Evolutionary conservation across 92 coral and sea anemone species (phyloP), one percentile per base, ranked within the genome.

Genomic region (Porites divaricata): DNA sequence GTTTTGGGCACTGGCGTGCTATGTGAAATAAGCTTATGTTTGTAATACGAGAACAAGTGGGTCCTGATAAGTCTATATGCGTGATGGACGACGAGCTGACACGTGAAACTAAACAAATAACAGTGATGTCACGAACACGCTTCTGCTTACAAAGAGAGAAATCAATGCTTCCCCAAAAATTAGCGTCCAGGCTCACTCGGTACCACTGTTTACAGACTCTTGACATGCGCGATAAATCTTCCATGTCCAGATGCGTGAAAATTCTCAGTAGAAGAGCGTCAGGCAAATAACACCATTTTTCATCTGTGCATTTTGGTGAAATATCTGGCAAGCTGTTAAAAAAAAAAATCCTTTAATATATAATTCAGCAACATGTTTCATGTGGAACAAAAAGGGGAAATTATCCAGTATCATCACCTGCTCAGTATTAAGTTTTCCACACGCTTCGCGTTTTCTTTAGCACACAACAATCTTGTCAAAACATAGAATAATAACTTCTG

Each of bases 161-260:
- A 72, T 94, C 95, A 8, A 94, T 73, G 19, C 84, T 64, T 70
- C 61, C 65, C 98, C 98, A 94, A 45, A 94, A 84, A 62, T 89
- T 85, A 20, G 87, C 76, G 67, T 94, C 98, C 53, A 82, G 88
- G 61, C 95, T 78, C 23, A 92, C 89, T 50, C 95, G 91, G 50
- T 86, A 88, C 98, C 98, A 94, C 59, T 80, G 86, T 58, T 79
- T 85, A 77, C 95, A 94, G 45, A 87, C 98, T 41, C 90, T 72
- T 2, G 98, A 86, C 74, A 83, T 81, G 54, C 86, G 94, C 54
- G 85, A 69, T 13, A 89, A 75, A 62, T 94, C 98, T 53, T 90
- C 88, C 28, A 92, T 62, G 75, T 64, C 71, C 15, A 89, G 75
- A 57, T 90, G 85, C 13, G 84, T 70, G 58, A 94, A 62, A 28